These are phyloP conservation scores for Halcyon malimbica DNA, from an alignment of 2,113 vertebrate species.

Conservation along the genomic window DNA sequence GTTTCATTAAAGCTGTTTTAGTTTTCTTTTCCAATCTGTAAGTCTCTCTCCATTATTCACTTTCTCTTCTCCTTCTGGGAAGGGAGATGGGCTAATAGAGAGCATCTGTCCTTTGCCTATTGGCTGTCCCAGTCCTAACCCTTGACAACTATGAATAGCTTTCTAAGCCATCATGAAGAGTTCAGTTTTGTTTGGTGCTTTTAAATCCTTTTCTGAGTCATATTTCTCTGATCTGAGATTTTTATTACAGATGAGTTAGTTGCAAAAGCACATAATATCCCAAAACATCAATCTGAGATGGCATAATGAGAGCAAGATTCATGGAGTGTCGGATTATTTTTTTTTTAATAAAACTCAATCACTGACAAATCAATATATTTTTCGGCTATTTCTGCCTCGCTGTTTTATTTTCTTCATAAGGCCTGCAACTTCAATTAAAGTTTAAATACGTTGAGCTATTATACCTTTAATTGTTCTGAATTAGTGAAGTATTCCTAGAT, in stretches of 20 bases:
- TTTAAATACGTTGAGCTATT: neutral
- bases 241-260: constrained; percentile 34
- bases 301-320: constrained; percentile 53
- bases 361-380: constrained; percentile 58
- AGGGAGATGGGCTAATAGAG: too few species aligned
- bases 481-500: neutral
- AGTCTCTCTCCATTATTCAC: too few species aligned
- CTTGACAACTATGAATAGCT: neutral
- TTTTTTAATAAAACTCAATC: constrained; percentile 26
- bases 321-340: neutral
- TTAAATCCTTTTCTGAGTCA: constrained; percentile 11
- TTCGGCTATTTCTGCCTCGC: constrained; percentile 25
- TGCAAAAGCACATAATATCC: constrained; percentile 44
- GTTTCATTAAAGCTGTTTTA: too few species aligned
- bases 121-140: too few species aligned
- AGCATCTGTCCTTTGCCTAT: too few species aligned
- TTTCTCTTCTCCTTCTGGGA: too few species aligned
- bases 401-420: constrained; percentile 10
- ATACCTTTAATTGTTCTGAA: constrained; percentile 33
- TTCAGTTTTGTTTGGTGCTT: neutral
- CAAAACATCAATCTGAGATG: constrained; percentile 55
- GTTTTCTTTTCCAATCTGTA: too few species aligned
- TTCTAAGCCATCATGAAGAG: neutral
- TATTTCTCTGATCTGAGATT: neutral
- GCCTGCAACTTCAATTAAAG: constrained; percentile 3